These are phyloP conservation scores for Damaliscus lunatus DNA, from an alignment of 2,113 vertebrate species.

Conservation along the genomic window DNA sequence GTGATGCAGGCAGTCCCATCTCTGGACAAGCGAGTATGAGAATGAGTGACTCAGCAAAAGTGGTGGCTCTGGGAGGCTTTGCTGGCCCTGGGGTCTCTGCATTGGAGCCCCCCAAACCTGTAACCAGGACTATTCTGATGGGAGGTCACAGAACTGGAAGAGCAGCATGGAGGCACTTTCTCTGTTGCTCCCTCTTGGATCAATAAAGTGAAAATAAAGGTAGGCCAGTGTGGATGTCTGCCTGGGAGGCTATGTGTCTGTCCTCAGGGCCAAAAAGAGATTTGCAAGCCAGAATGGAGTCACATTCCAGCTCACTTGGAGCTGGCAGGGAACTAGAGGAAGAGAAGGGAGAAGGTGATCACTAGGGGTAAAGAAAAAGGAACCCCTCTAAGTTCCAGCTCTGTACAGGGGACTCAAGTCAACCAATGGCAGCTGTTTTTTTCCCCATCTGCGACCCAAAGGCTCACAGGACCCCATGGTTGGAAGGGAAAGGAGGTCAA, in stretches of 20 bases:
- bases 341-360: background rate
- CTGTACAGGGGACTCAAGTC: background rate
- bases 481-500: background rate
- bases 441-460: background rate
- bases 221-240: background rate
- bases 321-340: background rate
- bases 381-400: background rate
- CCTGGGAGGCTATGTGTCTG: background rate
- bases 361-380: background rate
- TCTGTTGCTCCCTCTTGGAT: background rate
- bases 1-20: background rate
- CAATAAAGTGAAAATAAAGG: background rate
- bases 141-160: rapidly evolving
- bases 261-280: background rate
- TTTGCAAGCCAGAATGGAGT: background rate
- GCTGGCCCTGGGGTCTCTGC: background rate
- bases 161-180: rapidly evolving
- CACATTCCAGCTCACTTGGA: background rate
- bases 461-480: background rate
- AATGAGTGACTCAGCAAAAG: background rate
- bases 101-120: background rate
- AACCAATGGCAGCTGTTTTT: background rate
- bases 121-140: rapidly evolving
- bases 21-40: background rate
- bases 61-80: background rate